These are phyloP conservation scores for Hydrozoanthus gracilis DNA, from an alignment of 92 coral and sea anemone species.

Conservation along the genomic window DNA sequence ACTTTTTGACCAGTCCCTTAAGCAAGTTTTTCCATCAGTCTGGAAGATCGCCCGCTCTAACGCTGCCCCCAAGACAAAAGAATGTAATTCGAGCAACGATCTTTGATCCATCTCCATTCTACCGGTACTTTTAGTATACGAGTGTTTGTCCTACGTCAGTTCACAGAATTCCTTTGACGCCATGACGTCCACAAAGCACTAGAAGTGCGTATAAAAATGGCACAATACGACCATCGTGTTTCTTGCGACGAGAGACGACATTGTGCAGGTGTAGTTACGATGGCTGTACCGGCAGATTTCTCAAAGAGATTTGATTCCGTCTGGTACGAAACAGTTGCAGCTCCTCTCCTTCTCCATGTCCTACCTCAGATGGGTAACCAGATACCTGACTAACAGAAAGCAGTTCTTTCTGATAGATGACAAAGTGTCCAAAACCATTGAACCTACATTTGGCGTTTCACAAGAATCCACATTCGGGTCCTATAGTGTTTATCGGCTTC, in stretches of 20 bases:
- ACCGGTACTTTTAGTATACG: background rate
- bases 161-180: background rate
- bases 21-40: background rate
- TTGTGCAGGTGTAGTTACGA: background rate
- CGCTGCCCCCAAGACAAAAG: background rate
- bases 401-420: no score
- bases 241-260: background rate
- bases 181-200: background rate
- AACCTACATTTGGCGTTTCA: background rate
- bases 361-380: background rate
- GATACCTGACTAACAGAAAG: no score
- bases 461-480: background rate
- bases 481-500: background rate
- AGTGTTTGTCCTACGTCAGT: background rate
- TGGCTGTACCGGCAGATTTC: background rate
- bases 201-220: background rate
- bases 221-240: background rate
- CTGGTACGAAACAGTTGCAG: background rate
- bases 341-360: background rate
- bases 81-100: background rate
- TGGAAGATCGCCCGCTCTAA: background rate
- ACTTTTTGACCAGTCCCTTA: no score
- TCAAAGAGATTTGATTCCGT: background rate
- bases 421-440: background rate
- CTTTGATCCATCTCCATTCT: background rate